Evolutionary conservation across 2,888 invertebrate genomes (phyloP), one percentile per base, ranked within the genome.

Genomic region (Acrobasis repandana): DNA sequence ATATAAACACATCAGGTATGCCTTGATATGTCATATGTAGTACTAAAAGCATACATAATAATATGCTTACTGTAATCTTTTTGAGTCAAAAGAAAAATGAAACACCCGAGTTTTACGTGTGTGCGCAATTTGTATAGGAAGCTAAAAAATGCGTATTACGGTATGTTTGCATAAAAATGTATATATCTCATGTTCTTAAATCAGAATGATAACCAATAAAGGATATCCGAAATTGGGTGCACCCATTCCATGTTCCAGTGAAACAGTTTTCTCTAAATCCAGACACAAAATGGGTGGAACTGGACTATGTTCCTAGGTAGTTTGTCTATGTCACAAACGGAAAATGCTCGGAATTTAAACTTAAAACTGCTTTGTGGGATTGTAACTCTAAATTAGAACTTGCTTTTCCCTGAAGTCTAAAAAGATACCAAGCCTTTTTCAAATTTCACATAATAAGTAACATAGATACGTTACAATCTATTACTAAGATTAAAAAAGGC

Each of bases 241-340:
- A 38, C 54, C 54, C 54, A 14, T 54, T 38, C 11, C 18, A 18
- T 54, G 38, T 54, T 38, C 28, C 28, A 28, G 28, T 28, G 8
- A 28, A 28, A 28, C 8, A 28, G 28, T 11, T 38, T 20, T 54
- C 38, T 20, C 38, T 54, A 34, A 54, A 54, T 54, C 20, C 20
- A 9, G 8, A 54, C 54, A 54, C 18, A 54, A 20, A 54, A 54
- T 38, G 54, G 54, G 54, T 43, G 54, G 54, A 54, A 20, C 54
- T 38, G 36, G 36, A 36, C 52, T 36, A 43, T 11, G 11, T 43
- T 43, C 14, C 43, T 43, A 14, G 43, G n/a, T 43, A 14, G 38
- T 54, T 20, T 54, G 54, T 54, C 38, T 16, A 54, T 2, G 38
- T 10, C 38, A 14, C 20, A 38, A 38, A 38, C 54, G 20, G 36